Evolutionary conservation across 2,888 invertebrate genomes (phyloP).

Genomic region (Apotomis betuletana): DNA sequence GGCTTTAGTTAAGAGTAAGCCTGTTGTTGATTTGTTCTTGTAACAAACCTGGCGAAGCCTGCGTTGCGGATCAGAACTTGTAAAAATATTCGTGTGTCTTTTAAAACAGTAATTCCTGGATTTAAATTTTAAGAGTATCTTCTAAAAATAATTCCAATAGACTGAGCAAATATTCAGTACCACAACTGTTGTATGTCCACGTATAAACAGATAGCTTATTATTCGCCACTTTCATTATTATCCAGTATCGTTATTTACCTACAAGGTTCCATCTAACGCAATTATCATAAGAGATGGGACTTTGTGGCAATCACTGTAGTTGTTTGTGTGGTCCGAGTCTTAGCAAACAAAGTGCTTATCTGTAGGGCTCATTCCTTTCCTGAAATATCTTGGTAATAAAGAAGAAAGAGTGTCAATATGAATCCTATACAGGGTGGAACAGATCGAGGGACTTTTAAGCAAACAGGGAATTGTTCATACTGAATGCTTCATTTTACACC

Average conservation of each 20-base stretch:
- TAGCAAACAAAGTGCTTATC: not conserved
- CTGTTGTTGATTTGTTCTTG: too few species aligned
- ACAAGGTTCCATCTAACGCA: not conserved
- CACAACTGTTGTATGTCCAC: conserved; percentile 21
- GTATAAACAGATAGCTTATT: conserved; percentile 36
- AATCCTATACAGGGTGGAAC: too few species aligned
- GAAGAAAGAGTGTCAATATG: too few species aligned
- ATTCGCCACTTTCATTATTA: conserved; percentile 17
- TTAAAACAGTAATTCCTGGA: not conserved
- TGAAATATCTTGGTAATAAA: too few species aligned
- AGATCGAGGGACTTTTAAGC: too few species aligned
- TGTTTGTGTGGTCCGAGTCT: not conserved
- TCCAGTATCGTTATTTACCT: conserved; percentile 12
- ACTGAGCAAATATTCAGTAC: conserved; percentile 11
- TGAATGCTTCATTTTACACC: too few species aligned
- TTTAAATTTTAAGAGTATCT: too few species aligned
- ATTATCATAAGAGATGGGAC: conserved; percentile 17
- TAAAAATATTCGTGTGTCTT: too few species aligned
- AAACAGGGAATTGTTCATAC: too few species aligned
- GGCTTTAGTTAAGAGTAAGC: too few species aligned
- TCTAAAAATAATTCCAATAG: conserved; percentile 1
- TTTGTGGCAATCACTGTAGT: not conserved
- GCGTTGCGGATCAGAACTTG: too few species aligned
- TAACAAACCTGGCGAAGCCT: too few species aligned
- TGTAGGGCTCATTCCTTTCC: not conserved